Evolutionary conservation across 2,888 invertebrate species (phyloP).

Genomic region (Carterocephalus palaemon): DNA sequence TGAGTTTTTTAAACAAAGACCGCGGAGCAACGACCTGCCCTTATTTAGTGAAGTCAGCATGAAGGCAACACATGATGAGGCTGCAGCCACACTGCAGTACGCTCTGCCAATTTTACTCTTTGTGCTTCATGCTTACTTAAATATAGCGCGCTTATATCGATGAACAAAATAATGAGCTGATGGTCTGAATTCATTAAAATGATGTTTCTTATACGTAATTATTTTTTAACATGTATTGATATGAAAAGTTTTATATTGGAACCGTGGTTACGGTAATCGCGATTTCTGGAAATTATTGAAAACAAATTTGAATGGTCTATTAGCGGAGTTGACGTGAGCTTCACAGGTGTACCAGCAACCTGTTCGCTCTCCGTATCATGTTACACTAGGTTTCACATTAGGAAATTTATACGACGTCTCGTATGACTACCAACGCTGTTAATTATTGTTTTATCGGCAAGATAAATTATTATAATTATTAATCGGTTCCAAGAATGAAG

Average conservation of each 20-base stretch:
- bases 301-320: slow-evolving; percentile 58
- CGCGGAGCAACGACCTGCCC: slow-evolving; percentile 66
- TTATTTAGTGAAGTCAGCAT: slow-evolving; percentile 64
- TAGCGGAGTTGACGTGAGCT: slow-evolving; percentile 58
- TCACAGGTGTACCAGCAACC: slow-evolving; percentile 67
- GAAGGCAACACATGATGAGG: slow-evolving; percentile 37
- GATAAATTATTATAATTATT: slow-evolving; percentile 73
- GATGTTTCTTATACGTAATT: no score
- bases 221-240: no score
- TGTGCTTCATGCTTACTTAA: background rate
- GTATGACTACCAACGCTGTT: slow-evolving; percentile 68
- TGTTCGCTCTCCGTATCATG: slow-evolving; percentile 60
- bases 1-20: slow-evolving; percentile 70
- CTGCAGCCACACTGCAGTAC: slow-evolving; percentile 28
- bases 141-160: background rate
- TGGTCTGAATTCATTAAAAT: no score
- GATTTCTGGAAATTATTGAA: slow-evolving; percentile 51
- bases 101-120: slow-evolving; percentile 26
- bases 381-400: slow-evolving; percentile 77
- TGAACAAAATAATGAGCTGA: no score
- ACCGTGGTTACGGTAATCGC: slow-evolving; percentile 4
- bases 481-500: slow-evolving; percentile 68
- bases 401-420: slow-evolving; percentile 77
- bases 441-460: slow-evolving; percentile 74
- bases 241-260: background rate